Conservation (phyloP, 2,113 vertebrate genomes). For the Gnathonemus longibarbis region DNA sequence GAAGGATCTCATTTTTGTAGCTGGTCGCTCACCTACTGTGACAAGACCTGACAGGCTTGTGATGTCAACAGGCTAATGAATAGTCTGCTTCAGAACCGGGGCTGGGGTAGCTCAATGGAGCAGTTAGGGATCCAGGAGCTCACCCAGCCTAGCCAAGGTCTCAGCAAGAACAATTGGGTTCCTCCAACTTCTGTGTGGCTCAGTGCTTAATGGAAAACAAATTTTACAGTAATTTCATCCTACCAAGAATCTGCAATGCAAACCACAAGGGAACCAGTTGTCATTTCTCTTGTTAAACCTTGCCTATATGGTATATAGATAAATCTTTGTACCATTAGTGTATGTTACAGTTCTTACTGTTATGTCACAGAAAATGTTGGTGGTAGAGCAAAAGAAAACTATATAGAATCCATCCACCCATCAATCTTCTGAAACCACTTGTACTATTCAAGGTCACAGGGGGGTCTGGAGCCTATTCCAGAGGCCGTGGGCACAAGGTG, state of each 20-base stretch:
- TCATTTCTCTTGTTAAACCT: background rate
- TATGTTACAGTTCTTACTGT: background rate
- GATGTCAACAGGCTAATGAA: background rate
- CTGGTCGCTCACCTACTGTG: conserved; percentile 14
- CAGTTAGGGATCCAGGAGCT: background rate
- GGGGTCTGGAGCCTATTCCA: too few relatives aligned
- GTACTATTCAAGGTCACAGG: too few relatives aligned
- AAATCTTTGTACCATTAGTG: background rate
- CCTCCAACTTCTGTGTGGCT: background rate
- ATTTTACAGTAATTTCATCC: background rate
- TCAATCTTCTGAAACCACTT: too few relatives aligned
- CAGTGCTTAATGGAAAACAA: background rate
- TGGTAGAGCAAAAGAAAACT: background rate
- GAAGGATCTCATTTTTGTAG: background rate
- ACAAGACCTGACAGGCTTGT: conserved; percentile 29
- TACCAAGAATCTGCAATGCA: background rate
- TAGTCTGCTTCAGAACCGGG: background rate
- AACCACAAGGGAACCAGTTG: background rate
- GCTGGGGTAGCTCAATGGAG: background rate
- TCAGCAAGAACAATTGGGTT: background rate
- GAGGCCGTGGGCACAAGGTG: too few relatives aligned
- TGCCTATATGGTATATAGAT: background rate
- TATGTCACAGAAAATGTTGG: background rate
- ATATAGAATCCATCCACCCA: too few relatives aligned
- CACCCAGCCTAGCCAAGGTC: background rate